Evolutionary conservation across 2,797 vertebrate genomes (phyloP), one percentile per base, ranked within the genome.

Genomic region (Phaenicophaeus curvirostris): DNA sequence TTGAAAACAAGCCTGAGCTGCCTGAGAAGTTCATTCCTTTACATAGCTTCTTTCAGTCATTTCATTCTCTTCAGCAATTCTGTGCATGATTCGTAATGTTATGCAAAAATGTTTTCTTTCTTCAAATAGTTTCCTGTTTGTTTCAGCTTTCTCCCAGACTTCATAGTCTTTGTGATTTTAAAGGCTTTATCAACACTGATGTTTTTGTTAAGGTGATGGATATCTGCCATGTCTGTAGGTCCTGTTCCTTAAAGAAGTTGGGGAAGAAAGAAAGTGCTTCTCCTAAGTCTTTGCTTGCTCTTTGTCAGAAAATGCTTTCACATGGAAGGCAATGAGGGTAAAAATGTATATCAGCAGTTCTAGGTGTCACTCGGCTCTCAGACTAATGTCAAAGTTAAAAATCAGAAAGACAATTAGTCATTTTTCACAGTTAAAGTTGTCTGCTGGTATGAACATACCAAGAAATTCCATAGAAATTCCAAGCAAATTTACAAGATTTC

Each of bases 91-190:
- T 94, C 78, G n/a, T 39, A 59, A 48, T 33, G 35, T 86, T 85
- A 81, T 44, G 31, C 59, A 91, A 79, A 91, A 90, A 58, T 77
- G 46, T 86, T 88, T 95, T 76, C 54, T 76, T 66, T 69, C 55
- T 72, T 86, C 82, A 93, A 92, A 85, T 77, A 84, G n/a, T 81
- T 84, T 71, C 72, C 48, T 73, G 2, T 93, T 73, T 73, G 25
- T 90, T 89, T 69, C n/a, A 89, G 44, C 48, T 93, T 90, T 79
- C 57, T 88, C 15, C 48, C 12, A 62, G 71, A 48, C 61, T 73
- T 72, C 11, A 5, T 92, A 59, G 73, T 55, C 28, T 85, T 81
- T 79, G 65, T 50, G 31, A 9, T 75, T 94, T 87, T 54, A 89
- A 90, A 86, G 35, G 54, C 48, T 77, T 1, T 81, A 50, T 90